Percentiles rank a stretch among this genome's conserved stretches.
phyloP scores from a whole-genome alignment of 2,113 vertebrate genomes.

The Etheostoma cragini region DNA sequence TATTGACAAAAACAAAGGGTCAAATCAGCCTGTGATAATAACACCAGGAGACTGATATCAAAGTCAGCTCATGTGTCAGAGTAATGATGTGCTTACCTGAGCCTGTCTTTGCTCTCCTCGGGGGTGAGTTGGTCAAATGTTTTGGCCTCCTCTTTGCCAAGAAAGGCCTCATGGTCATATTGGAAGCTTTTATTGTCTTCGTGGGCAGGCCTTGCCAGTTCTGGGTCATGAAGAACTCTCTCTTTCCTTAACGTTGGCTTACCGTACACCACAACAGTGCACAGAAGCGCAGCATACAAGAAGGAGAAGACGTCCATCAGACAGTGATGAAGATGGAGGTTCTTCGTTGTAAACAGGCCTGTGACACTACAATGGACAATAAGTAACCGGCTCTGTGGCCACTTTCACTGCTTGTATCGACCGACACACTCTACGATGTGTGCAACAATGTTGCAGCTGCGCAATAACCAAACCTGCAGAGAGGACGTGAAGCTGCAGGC shows the following conservation, averaged over 20 bases:
- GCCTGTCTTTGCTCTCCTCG: constrained; percentile 92
- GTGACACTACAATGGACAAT: constrained; percentile 10
- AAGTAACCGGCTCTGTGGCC: constrained; percentile 15
- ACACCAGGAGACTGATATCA: not conserved
- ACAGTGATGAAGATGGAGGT: constrained; percentile 14
- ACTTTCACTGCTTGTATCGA: not conserved
- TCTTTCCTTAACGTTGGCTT: constrained; percentile 93
- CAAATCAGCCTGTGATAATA: not conserved
- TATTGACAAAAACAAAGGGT: constrained; percentile 27
- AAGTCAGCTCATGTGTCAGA: not conserved
- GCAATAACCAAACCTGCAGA: not conserved
- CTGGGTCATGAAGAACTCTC: constrained; percentile 85
- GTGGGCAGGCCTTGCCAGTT: constrained; percentile 81
- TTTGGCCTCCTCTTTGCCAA: constrained; percentile 94
- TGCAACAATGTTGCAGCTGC: not conserved
- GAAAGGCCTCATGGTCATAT: constrained; percentile 96
- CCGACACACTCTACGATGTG: not conserved
- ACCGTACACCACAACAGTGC: constrained; percentile 67
- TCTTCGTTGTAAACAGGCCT: constrained; percentile 39
- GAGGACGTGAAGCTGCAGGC: constrained; percentile 4
- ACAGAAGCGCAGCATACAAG: constrained; percentile 76
- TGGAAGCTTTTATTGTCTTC: constrained; percentile 92
- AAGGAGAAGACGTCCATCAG: constrained; percentile 76
- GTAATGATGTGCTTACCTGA: constrained; percentile 85
- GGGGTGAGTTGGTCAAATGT: constrained; percentile 97